These are phyloP conservation scores for Micropterix aruncella DNA, from an alignment of 2,888 invertebrate species.

Conservation along the genomic window DNA sequence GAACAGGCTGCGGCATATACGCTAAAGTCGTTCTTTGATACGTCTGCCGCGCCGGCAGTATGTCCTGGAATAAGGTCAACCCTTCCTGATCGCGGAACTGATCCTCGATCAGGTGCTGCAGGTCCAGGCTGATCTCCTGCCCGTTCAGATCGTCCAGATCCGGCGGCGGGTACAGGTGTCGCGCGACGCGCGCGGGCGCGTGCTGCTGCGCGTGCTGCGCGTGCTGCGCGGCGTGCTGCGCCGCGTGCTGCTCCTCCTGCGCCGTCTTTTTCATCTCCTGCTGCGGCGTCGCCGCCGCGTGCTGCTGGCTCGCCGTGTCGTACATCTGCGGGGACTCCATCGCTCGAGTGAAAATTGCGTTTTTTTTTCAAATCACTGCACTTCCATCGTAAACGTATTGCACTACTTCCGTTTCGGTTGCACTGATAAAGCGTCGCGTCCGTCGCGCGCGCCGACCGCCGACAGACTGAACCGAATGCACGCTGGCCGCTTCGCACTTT, in stretches of 20 bases:
- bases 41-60: constrained; percentile 40
- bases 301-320: constrained; percentile 51
- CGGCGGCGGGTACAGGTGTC: constrained; percentile 56
- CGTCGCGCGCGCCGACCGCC: constrained; percentile 16
- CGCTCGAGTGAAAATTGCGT: too few relatives aligned
- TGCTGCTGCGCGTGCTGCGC: constrained; percentile 39
- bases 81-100: constrained; percentile 71
- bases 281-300: constrained; percentile 40
- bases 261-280: constrained; percentile 40
- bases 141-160: constrained; percentile 83
- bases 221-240: constrained; percentile 15
- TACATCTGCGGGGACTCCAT: constrained; percentile 85
- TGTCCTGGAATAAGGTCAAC: constrained; percentile 70
- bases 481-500: constrained; percentile 21
- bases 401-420: constrained; percentile 11
- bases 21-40: constrained; percentile 54
- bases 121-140: constrained; percentile 83
- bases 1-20: constrained; percentile 88
- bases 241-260: constrained; percentile 6
- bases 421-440: too few relatives aligned
- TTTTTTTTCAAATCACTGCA: constrained; percentile 6
- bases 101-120: constrained; percentile 87
- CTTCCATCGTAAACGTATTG: too few relatives aligned
- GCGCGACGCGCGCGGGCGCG: constrained; percentile 51
- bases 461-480: constrained; percentile 8